Evolutionary conservation across 1,140 invertebrate genomes (phyloP), one percentile per base, ranked within the genome.

Genomic region (Hypsibius dujardini): DNA sequence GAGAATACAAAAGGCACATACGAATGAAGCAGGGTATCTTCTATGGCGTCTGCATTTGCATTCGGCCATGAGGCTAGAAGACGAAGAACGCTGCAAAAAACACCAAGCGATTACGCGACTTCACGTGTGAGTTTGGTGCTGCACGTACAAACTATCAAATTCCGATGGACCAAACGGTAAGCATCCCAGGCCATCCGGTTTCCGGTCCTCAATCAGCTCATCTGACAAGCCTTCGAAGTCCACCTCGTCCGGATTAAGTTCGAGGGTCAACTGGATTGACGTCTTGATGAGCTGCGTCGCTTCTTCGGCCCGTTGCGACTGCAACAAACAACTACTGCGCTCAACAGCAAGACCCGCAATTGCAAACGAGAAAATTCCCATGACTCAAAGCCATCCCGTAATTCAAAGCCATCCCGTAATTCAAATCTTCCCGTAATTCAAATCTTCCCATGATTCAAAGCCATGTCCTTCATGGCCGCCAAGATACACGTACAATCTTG

Each of bases 61-160:
- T 86, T 83, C 1, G 87, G 87, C 93, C 93, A 97, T 2, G 87
- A 88, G n/a, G 88, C 86, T 76, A 86, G 87, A 1, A 95, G 79
- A 73, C 87, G 82, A 46, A 94, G 81, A 79, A 88, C 85, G 67
- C 86, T 87, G 72, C 74, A 85, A 78, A 79, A 75, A 71, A 73
- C 77, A 72, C 70, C 7, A 56, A 7, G n/a, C 7, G 50, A 56
- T n/a, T n/a, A n/a, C 50, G 50, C 50, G 7, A 74, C 71, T 42
- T 71, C 70, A 73, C 74, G 73, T 46, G 71, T 59, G 56, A 72
- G 71, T 69, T 76, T 70, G 46, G 67, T 59, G 14, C 50, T 47
- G 60, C 47, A 47, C 28, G 46, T 47, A 28, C 46, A 47, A 46
- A 60, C 69, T 42, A 45, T 59, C 2, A 59, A 3, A 14, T 47